Conservation (phyloP, 2,113 vertebrate genomes). For the Meles meles region DNA sequence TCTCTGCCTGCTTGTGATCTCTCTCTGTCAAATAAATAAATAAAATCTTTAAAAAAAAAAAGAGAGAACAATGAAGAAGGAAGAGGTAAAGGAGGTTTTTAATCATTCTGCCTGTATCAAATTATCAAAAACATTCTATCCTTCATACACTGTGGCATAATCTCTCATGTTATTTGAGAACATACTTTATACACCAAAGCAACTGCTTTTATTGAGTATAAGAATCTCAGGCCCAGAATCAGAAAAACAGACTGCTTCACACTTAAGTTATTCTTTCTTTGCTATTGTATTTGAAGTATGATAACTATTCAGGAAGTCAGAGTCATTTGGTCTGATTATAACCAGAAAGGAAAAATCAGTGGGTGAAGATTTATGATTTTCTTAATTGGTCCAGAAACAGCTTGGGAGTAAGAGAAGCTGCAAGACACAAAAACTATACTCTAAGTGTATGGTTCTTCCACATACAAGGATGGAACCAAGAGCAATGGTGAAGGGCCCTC, state of each 20-base stretch:
- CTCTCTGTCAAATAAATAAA: too few species aligned
- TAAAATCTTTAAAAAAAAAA: too few species aligned
- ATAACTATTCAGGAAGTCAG: slow-evolving; percentile 28
- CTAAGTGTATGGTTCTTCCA: not conserved
- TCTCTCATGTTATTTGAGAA: slow-evolving; percentile 16
- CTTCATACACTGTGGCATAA: not conserved
- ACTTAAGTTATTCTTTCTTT: slow-evolving; percentile 33
- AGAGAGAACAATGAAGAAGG: not conserved
- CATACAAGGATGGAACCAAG: not conserved
- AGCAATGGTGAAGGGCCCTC: not conserved
- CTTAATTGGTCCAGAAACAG: slow-evolving; percentile 54
- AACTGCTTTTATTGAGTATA: not conserved
- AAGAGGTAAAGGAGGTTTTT: not conserved
- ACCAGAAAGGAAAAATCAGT: slow-evolving; percentile 43
- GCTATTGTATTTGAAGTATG: slow-evolving; percentile 25
- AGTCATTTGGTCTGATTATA: slow-evolving; percentile 50
- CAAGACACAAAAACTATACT: not conserved
- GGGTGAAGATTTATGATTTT: slow-evolving; percentile 46
- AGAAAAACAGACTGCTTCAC: not conserved
- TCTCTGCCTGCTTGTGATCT: too few species aligned
- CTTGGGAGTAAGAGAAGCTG: slow-evolving; percentile 2
- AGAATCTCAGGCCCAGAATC: slow-evolving; percentile 16
- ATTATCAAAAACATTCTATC: slow-evolving; percentile 3
- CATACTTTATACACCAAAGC: not conserved
- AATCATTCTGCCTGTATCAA: slow-evolving; percentile 9